Percentiles rank a stretch among this genome's conserved stretches.
Evolutionary conservation across 2,888 invertebrate species (phyloP).

Genomic region (Physocephala rufipes): DNA sequence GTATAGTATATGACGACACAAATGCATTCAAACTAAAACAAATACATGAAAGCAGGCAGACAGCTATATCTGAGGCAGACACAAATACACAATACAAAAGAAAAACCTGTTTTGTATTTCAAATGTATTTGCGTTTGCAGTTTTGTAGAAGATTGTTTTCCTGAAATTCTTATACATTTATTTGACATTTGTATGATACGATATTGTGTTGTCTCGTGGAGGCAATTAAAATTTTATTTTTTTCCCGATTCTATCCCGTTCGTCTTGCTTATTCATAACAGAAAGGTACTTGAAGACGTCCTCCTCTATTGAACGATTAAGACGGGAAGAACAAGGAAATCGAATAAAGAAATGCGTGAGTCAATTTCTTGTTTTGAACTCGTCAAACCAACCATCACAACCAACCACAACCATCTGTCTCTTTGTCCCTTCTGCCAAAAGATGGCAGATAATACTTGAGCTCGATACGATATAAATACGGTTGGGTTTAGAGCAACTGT

Average conservation of each 20-base stretch:
- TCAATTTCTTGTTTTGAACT: background rate
- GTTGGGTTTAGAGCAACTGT: background rate
- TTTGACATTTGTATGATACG: conserved; percentile 25
- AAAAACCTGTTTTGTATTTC: background rate
- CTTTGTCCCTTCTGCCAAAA: background rate
- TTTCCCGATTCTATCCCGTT: too few species aligned
- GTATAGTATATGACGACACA: too few species aligned
- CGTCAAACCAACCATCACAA: background rate
- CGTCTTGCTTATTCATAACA: too few species aligned
- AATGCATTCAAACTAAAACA: background rate
- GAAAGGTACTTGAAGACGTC: too few species aligned
- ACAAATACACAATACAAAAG: background rate
- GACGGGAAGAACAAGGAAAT: too few species aligned
- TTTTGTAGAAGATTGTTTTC: conserved; percentile 10
- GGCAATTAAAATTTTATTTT: conserved; percentile 18
- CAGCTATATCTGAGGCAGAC: conserved; percentile 1
- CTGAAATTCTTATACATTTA: conserved; percentile 10
- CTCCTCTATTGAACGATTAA: too few species aligned
- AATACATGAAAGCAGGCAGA: background rate
- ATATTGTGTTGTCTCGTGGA: background rate
- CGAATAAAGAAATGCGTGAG: background rate
- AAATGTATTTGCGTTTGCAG: background rate
- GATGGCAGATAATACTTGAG: too few species aligned
- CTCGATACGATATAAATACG: too few species aligned
- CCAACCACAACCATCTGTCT: conserved; percentile 29